Evolutionary conservation across 2,113 vertebrate species (phyloP).

Genomic region (Petaurus breviceps): DNA sequence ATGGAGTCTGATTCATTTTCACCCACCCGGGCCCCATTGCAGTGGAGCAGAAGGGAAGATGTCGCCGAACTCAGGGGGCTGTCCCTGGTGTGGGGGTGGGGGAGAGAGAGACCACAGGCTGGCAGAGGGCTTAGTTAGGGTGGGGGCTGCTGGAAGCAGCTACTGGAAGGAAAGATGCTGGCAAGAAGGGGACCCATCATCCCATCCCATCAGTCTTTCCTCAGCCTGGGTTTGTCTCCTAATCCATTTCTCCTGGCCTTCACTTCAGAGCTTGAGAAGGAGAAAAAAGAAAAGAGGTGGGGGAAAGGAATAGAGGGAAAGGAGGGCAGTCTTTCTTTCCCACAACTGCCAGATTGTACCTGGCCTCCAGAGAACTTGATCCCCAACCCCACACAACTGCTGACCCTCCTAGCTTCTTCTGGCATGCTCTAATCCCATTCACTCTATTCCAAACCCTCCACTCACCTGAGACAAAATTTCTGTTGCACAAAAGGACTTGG

Average conservation of each 20-base stretch:
- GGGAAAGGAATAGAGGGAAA: not conserved
- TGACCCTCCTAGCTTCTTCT: not conserved
- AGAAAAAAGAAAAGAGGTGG: not conserved
- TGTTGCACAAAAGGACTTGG: not conserved
- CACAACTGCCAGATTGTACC: not conserved
- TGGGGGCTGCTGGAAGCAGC: not conserved
- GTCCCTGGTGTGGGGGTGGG: not conserved
- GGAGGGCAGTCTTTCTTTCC: not conserved
- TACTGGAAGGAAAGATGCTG: not conserved
- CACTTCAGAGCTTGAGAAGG: not conserved
- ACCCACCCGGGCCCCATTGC: slow-evolving; percentile 60
- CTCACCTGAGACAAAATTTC: not conserved
- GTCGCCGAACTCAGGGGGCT: not conserved
- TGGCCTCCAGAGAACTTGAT: not conserved
- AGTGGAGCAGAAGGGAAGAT: not conserved
- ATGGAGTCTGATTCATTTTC: slow-evolving; percentile 85
- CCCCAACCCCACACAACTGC: too few relatives aligned
- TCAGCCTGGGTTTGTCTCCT: not conserved
- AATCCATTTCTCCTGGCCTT: not conserved
- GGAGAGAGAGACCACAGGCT: not conserved
- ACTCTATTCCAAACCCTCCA: not conserved
- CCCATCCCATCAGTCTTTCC: not conserved
- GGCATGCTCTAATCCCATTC: not conserved
- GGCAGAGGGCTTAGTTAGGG: not conserved
- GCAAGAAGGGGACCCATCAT: not conserved